phyloP scores from a whole-genome alignment of 2,113 vertebrate species.

The Verasper variegatus region DNA sequence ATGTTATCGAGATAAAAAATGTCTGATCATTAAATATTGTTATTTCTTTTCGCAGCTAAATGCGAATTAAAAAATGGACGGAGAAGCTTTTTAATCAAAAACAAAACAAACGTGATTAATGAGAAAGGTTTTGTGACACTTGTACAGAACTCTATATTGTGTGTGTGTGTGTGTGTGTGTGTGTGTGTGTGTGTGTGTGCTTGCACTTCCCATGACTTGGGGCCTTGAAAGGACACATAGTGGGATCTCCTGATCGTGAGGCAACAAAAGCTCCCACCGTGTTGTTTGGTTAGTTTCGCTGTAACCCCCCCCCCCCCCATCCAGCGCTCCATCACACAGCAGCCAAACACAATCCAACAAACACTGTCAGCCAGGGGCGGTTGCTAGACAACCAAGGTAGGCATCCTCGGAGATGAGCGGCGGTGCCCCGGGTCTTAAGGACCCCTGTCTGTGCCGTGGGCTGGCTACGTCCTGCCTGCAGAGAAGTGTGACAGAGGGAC shows the following conservation, averaged over 20 bases:
- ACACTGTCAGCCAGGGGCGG: constrained; percentile 50
- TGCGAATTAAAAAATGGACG: not conserved
- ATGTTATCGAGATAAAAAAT: too few species aligned
- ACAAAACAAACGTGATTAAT: not conserved
- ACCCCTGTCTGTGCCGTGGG: constrained; percentile 78
- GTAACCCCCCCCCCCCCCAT: constrained; percentile 28
- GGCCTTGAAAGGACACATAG: constrained; percentile 52
- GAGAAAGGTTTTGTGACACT: not conserved
- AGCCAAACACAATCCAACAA: constrained; percentile 63
- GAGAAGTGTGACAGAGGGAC: constrained; percentile 82
- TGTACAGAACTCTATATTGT: not conserved
- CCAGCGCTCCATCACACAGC: constrained; percentile 53
- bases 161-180: constrained; percentile 10
- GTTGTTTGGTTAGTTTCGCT: constrained; percentile 76
- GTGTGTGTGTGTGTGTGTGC: constrained; percentile 1
- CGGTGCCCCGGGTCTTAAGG: constrained; percentile 60
- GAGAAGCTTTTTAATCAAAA: not conserved
- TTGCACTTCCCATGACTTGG: constrained; percentile 50
- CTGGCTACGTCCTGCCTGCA: constrained; percentile 73
- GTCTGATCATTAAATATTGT: too few species aligned
- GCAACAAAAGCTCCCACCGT: constrained; percentile 67
- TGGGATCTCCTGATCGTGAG: constrained; percentile 41
- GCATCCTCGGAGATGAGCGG: constrained; percentile 75
- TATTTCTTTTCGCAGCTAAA: not conserved
- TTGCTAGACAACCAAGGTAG: constrained; percentile 81